phyloP scores from a whole-genome alignment of 2,113 vertebrate genomes.

The Aptenodytes patagonicus region DNA sequence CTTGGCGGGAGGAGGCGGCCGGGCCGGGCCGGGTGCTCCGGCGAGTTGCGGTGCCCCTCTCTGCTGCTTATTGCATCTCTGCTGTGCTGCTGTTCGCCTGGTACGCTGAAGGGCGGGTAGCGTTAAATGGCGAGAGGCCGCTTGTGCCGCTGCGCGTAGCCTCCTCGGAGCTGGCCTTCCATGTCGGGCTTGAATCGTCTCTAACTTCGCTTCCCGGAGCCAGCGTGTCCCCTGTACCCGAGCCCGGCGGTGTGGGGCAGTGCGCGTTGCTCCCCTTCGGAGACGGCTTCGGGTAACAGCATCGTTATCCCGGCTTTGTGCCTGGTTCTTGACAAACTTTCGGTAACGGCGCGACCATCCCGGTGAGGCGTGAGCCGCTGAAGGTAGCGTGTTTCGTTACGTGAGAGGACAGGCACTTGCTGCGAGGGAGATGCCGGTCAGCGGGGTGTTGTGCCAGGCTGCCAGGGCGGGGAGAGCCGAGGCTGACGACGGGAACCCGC shows the following conservation, averaged over 20 bases:
- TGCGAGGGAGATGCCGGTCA: not conserved
- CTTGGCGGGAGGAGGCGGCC: not conserved
- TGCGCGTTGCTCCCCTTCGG: not conserved
- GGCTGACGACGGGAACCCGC: not conserved
- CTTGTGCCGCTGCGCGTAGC: not conserved
- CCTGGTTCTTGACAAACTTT: not conserved
- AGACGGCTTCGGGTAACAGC: not conserved
- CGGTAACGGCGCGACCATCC: rapidly evolving
- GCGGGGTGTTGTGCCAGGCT: not conserved
- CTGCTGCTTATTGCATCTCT: rapidly evolving
- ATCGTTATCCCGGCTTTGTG: not conserved
- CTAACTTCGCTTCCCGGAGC: rapidly evolving
- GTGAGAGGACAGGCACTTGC: not conserved
- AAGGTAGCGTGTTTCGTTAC: rapidly evolving
- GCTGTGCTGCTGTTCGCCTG: not conserved
- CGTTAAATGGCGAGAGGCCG: not conserved
- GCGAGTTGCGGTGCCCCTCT: not conserved
- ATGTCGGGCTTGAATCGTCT: rapidly evolving
- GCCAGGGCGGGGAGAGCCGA: rapidly evolving
- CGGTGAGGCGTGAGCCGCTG: not conserved
- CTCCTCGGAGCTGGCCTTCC: not conserved
- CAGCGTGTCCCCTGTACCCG: too few species aligned
- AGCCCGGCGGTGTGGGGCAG: not conserved
- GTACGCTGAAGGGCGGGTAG: not conserved
- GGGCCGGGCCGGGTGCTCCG: too few species aligned